Evolutionary conservation across 2,113 vertebrate genomes (phyloP).

Genomic region (Mionectes macconnelli): DNA sequence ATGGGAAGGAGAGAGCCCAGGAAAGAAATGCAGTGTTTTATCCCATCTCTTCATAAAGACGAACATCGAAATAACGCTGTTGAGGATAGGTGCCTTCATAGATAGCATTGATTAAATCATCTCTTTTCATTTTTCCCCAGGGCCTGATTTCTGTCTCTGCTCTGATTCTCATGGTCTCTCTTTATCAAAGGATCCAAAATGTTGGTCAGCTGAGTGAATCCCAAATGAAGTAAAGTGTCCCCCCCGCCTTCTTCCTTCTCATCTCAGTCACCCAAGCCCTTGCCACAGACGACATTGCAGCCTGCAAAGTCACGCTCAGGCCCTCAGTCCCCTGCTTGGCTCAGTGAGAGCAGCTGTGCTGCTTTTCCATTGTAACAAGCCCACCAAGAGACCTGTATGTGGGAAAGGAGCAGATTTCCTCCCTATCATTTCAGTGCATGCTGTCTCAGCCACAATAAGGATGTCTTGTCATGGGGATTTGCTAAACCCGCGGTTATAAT

Average conservation of each 20-base stretch:
- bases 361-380: not conserved
- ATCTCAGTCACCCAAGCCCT: not conserved
- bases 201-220: not conserved
- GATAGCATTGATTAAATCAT: not conserved
- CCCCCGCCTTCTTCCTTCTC: not conserved
- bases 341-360: not conserved
- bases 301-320: not conserved
- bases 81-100: not conserved
- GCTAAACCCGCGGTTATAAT: slow-evolving; percentile 58
- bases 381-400: not conserved
- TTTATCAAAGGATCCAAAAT: not conserved
- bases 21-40: not conserved
- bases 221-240: not conserved
- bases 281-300: not conserved
- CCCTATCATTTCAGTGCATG: slow-evolving; percentile 4
- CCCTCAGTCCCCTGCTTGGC: not conserved
- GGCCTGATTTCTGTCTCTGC: not conserved
- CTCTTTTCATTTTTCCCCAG: not conserved
- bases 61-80: accelerated
- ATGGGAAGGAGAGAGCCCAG: not conserved
- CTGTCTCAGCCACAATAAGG: slow-evolving; percentile 21
- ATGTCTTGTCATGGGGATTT: slow-evolving; percentile 59
- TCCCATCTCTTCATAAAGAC: not conserved
- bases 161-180: not conserved
- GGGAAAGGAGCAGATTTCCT: slow-evolving; percentile 17